These are phyloP conservation scores for Punctoribates punctum DNA, from an alignment of 2,888 invertebrate species.

Conservation along the genomic window DNA sequence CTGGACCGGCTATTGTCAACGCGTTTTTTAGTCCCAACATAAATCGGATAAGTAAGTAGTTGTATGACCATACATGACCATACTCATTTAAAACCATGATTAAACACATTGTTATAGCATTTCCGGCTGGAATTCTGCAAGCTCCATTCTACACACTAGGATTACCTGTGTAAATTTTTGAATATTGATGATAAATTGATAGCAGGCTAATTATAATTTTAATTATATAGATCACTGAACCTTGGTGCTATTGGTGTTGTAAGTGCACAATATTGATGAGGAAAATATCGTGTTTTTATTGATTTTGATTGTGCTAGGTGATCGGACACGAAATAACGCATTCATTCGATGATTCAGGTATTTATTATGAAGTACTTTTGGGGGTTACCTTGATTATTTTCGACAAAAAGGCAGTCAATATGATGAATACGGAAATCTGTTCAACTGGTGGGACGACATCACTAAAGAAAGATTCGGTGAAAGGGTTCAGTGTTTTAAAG, in stretches of 20 bases:
- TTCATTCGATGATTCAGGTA: constrained; percentile 76
- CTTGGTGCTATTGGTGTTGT: constrained; percentile 20
- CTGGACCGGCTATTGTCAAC: constrained; percentile 55
- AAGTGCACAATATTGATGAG: not conserved
- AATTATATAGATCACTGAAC: too few species aligned
- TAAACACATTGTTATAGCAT: not conserved
- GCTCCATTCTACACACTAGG: not conserved
- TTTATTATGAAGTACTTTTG: too few species aligned
- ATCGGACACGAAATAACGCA: constrained; percentile 90
- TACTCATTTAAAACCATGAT: too few species aligned
- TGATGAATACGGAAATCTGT: constrained; percentile 49
- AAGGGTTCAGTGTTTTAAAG: constrained; percentile 49
- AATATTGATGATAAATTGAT: too few species aligned
- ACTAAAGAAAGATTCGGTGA: constrained; percentile 47
- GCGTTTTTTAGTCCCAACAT: constrained; percentile 55
- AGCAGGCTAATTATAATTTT: too few species aligned
- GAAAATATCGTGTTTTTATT: not conserved
- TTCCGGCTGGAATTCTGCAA: constrained; percentile 18
- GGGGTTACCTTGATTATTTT: too few species aligned
- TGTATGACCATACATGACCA: too few species aligned
- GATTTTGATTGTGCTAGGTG: constrained; percentile 55
- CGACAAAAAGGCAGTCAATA: constrained; percentile 58
- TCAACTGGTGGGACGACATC: constrained; percentile 49
- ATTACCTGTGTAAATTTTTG: not conserved
- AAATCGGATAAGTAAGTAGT: constrained; percentile 42